phyloP scores from a whole-genome alignment of 2,888 invertebrate genomes.

The Phengaris arion region DNA sequence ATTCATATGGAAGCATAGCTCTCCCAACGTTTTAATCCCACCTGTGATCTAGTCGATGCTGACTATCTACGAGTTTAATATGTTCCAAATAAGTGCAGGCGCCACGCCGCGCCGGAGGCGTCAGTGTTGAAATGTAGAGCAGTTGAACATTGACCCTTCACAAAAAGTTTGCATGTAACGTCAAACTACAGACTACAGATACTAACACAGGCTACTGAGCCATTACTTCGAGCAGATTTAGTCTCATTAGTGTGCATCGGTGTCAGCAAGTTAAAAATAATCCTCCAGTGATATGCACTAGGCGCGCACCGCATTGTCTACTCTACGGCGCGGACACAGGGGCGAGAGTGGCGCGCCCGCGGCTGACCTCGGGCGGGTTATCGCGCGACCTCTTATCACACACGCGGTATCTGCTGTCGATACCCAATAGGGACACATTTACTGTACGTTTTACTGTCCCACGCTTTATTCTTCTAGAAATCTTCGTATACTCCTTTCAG shows the following conservation, averaged over 20 bases:
- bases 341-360: conserved; percentile 26
- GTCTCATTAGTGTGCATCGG: conserved; percentile 3
- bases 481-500: background rate
- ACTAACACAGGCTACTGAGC: too few relatives aligned
- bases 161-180: background rate
- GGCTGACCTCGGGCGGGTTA: conserved; percentile 44
- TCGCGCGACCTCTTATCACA: conserved; percentile 46
- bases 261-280: conserved; percentile 34
- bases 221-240: too few relatives aligned
- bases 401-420: conserved; percentile 35
- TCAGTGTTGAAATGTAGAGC: background rate
- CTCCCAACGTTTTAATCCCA: too few relatives aligned
- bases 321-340: conserved; percentile 28
- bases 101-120: background rate
- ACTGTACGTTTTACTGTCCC: background rate
- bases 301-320: conserved; percentile 28
- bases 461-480: background rate
- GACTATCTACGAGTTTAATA: background rate
- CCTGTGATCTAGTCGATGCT: background rate
- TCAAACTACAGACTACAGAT: background rate
- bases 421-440: background rate
- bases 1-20: too few relatives aligned
- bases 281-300: conserved; percentile 33
- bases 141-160: background rate
- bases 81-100: background rate